phyloP scores from a whole-genome alignment of 2,888 invertebrate species.

The Lobophora halterata region DNA sequence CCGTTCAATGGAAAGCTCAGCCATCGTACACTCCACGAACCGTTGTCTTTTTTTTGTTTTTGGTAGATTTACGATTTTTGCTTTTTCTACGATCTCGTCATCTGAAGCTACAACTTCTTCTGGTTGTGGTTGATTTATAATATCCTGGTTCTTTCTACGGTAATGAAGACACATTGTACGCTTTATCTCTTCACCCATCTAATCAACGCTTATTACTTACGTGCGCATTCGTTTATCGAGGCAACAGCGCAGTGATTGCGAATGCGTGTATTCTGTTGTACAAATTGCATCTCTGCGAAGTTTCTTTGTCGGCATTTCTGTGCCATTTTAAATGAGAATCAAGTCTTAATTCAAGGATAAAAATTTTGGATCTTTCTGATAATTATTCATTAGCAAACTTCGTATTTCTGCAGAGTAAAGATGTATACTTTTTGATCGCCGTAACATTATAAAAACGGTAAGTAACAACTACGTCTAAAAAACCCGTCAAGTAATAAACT shows the following conservation, averaged over 20 bases:
- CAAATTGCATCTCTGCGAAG: conserved; percentile 19
- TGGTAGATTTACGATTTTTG: conserved; percentile 34
- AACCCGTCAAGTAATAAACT: too few species aligned
- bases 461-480: too few species aligned
- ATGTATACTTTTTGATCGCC: too few species aligned
- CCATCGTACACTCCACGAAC: conserved; percentile 57
- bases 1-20: conserved; percentile 78
- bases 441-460: too few species aligned
- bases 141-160: conserved; percentile 18
- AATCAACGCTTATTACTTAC: conserved; percentile 13
- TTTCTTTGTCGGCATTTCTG: conserved; percentile 12
- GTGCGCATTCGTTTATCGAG: conserved; percentile 15
- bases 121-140: too few species aligned
- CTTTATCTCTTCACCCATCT: conserved; percentile 13
- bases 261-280: conserved; percentile 15
- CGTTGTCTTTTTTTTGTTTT: conserved; percentile 43
- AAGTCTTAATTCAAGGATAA: too few species aligned
- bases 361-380: too few species aligned
- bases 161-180: conserved; percentile 16
- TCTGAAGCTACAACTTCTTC: too few species aligned
- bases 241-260: conserved; percentile 9
- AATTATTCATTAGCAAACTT: too few species aligned
- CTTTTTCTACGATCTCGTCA: too few species aligned
- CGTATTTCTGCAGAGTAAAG: too few species aligned
- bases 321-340: not conserved